Percentiles rank a stretch among this genome's conserved stretches.
Conservation (phyloP, 2,797 vertebrate species). For the Poecilia gillii region DNA sequence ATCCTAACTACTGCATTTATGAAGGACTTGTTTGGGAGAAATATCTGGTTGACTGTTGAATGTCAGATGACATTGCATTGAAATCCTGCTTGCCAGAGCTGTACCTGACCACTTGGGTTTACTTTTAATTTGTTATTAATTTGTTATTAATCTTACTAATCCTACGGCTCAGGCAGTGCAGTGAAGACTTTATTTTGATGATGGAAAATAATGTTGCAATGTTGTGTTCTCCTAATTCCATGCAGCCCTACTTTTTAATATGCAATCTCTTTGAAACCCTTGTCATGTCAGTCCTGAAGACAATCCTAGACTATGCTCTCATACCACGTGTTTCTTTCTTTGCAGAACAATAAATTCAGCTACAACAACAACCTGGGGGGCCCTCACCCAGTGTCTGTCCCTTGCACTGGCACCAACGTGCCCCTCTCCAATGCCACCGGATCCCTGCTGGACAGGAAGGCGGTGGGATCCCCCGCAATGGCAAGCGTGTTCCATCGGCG, state of each 20-base stretch:
- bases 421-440: constrained; percentile 86
- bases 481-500: constrained; percentile 89
- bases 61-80: not conserved
- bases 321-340: constrained; percentile 37
- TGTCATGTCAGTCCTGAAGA: not conserved
- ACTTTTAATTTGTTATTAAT: not conserved
- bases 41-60: not conserved
- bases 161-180: not conserved
- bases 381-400: constrained; percentile 82
- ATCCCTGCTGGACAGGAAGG: constrained; percentile 98
- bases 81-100: not conserved
- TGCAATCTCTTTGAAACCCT: constrained; percentile 10
- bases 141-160: not conserved
- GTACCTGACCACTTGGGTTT: not conserved
- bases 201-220: not conserved
- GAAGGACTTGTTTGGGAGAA: not conserved
- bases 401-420: constrained; percentile 80
- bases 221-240: not conserved
- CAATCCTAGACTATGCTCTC: not conserved
- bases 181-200: not conserved
- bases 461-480: constrained; percentile 91
- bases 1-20: not conserved
- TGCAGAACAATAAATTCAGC: constrained; percentile 93
- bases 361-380: constrained; percentile 86
- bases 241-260: not conserved